Percentiles rank a stretch among this genome's conserved stretches.
phyloP scores from a whole-genome alignment of 2,797 vertebrate genomes.

The Okamejei kenojei region DNA sequence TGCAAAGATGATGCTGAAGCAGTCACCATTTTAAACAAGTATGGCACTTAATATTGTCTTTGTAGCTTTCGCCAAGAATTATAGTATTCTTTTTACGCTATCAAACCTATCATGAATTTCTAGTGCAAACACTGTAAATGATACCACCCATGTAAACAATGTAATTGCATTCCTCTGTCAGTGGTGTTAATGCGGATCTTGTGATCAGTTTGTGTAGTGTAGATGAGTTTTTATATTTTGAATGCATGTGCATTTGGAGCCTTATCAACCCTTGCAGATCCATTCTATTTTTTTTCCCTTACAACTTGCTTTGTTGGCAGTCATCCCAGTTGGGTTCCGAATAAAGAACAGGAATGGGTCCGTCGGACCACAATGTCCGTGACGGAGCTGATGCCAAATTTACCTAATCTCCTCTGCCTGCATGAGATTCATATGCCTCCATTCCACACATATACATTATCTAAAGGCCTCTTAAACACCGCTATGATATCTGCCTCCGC shows the following conservation, averaged over 20 bases:
- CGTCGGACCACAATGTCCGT: too few species aligned
- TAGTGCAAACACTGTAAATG: too few species aligned
- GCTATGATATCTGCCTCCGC: too few species aligned
- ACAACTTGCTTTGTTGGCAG: neutral
- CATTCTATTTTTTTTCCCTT: neutral
- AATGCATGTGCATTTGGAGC: neutral
- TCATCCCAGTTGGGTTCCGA: neutral
- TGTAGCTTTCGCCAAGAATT: neutral
- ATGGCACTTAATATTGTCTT: slow-evolving; percentile 41
- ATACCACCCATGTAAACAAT: neutral
- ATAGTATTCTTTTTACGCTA: neutral
- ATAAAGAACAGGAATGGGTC: too few species aligned
- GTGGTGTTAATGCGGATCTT: neutral
- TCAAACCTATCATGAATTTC: neutral
- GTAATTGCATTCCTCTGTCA: neutral
- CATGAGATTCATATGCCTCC: too few species aligned
- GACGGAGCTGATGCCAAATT: too few species aligned
- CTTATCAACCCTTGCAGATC: neutral
- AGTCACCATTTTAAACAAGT: slow-evolving; percentile 92
- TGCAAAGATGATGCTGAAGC: slow-evolving; percentile 93
- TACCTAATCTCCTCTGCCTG: too few species aligned
- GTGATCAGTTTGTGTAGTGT: too few species aligned
- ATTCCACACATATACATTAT: too few species aligned
- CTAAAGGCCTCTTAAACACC: too few species aligned
- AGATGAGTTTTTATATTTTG: too few species aligned